Evolutionary conservation across 1,140 invertebrate species (phyloP), one percentile per base, ranked within the genome.

Genomic region (Drosophila melanica): DNA sequence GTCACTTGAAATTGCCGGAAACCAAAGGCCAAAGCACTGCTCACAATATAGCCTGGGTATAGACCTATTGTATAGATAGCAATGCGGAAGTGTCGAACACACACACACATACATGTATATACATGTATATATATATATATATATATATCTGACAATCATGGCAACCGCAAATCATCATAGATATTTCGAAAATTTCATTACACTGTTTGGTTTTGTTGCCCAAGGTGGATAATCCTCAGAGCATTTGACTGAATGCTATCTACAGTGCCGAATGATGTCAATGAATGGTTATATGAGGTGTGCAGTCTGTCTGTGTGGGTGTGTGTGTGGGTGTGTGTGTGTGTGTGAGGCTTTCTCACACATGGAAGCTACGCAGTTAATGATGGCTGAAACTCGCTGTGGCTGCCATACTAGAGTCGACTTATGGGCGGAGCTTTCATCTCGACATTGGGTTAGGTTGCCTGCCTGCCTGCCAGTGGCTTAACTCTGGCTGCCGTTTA

Each of bases 101-200:
- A 50, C 62, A 74, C 39, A 60, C 53, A 37, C 8, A 54, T 9
- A 30, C 8, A 30, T 6, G 20, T 4, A 42, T 1, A 27, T 4
- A 39, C n/a, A n/a, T n/a, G n/a, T n/a, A n/a, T n/a, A n/a, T n/a
- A n/a, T 12, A 51, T 9, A 23, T 14, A 50, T 7, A 23, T 12
- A 48, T 9, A 14, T 27, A 14, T 2, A 3, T 39, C 60, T 57
- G 59, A 73, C 82, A 86, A 86, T 87, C 79, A 87, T 82, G 75
- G 82, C 79, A 77, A 79, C 82, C 82, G 75, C 82, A 86, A 86
- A 87, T 86, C 82, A 86, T 86, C 82, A 87, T 86, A 82, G 82
- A 86, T 87, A 86, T 82, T 86, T 86, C 75, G 82, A 86, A 86
- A 86, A 86, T 87, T 87, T 87, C 82, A 87, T 87, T 89, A 87